phyloP scores from a whole-genome alignment of 1,140 invertebrate genomes.

The Brachionus sp. region DNA sequence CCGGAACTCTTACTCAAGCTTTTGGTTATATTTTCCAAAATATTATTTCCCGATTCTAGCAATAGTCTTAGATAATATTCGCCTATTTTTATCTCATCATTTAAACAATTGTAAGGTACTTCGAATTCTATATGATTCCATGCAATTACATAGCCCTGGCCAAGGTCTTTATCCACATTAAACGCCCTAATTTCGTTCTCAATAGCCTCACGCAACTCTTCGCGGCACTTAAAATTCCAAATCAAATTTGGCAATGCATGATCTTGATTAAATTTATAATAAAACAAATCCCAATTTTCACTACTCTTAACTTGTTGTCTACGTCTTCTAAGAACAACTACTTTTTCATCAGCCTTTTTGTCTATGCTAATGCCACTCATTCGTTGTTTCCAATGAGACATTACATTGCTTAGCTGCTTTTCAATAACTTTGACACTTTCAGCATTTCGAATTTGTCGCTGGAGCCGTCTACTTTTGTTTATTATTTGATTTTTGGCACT shows the following conservation, averaged over 20 bases:
- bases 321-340: conserved; percentile 77
- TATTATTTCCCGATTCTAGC: conserved; percentile 71
- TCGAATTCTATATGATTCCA: conserved; percentile 99
- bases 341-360: conserved; percentile 11
- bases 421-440: conserved; percentile 25
- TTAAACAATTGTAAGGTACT: conserved; percentile 79
- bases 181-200: conserved; percentile 90
- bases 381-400: conserved; percentile 39
- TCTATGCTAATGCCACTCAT: not conserved
- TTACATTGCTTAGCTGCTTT: conserved; percentile 37
- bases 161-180: conserved; percentile 75
- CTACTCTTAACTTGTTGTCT: conserved; percentile 84
- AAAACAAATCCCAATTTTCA: conserved; percentile 81
- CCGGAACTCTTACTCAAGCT: not conserved
- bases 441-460: conserved; percentile 18
- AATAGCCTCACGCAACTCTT: conserved; percentile 84
- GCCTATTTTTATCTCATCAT: conserved; percentile 92
- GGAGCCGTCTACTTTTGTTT: not conserved
- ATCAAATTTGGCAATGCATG: conserved; percentile 92
- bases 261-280: conserved; percentile 89
- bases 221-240: conserved; percentile 97
- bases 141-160: conserved; percentile 64
- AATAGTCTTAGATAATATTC: conserved; percentile 94
- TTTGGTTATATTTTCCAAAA: conserved; percentile 34
- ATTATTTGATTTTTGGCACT: conserved; percentile 12